These are phyloP conservation scores for Ennomos erosarius DNA, from an alignment of 2,888 invertebrate species.

Conservation along the genomic window DNA sequence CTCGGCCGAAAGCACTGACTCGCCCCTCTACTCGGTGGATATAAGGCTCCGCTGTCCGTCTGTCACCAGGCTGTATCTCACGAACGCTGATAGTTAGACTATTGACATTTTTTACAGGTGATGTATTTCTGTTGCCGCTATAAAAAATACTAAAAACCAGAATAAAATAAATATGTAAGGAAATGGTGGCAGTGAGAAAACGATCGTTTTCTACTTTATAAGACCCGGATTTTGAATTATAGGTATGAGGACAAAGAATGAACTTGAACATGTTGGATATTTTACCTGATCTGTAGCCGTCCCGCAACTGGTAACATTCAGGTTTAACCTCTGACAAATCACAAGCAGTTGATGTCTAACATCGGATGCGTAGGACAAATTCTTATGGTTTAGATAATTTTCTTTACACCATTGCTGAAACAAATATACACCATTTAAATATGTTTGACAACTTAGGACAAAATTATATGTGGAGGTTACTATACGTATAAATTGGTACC, in stretches of 20 bases:
- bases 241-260: neutral
- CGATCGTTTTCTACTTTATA: too few relatives aligned
- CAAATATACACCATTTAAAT: constrained; percentile 2
- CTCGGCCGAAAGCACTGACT: too few relatives aligned
- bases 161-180: too few relatives aligned
- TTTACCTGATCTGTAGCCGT: constrained; percentile 85
- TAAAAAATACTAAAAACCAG: too few relatives aligned
- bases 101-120: too few relatives aligned
- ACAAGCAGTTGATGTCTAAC: constrained; percentile 92
- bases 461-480: neutral
- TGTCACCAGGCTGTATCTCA: too few relatives aligned
- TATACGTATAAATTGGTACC: constrained; percentile 54
- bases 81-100: too few relatives aligned
- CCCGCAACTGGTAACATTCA: constrained; percentile 88
- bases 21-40: too few relatives aligned
- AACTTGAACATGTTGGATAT: neutral
- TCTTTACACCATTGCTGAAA: constrained; percentile 94
- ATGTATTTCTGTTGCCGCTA: too few relatives aligned
- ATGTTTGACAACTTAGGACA: neutral
- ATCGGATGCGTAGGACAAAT: constrained; percentile 92
- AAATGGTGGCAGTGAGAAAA: too few relatives aligned
- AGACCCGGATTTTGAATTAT: too few relatives aligned
- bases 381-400: constrained; percentile 93
- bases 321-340: constrained; percentile 87
- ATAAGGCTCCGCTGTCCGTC: too few relatives aligned